Percentiles rank a stretch among this genome's conserved stretches.
Evolutionary conservation across 2,888 invertebrate species (phyloP).

Genomic region (Candidula unifasciata): DNA sequence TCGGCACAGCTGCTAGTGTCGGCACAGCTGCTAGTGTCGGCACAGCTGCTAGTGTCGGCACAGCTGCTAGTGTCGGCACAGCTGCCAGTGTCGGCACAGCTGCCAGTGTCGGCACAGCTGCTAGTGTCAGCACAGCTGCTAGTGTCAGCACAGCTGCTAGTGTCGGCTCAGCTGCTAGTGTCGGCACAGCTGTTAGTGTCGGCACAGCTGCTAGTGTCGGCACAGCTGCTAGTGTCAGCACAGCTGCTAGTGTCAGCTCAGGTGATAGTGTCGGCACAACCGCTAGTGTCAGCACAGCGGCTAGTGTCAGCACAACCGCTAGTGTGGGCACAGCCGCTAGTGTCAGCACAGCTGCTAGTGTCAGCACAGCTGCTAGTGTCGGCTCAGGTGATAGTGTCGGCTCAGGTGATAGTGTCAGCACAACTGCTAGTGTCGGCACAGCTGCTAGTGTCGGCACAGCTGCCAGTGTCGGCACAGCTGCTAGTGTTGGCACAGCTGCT

Average conservation of each 20-base stretch:
- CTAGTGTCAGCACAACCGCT: too few relatives aligned
- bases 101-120: neutral
- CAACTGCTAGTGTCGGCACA: slow-evolving; percentile 17
- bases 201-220: slow-evolving; percentile 39
- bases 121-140: too few relatives aligned
- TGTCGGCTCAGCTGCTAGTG: neutral
- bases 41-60: slow-evolving; percentile 27
- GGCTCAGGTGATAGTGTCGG: slow-evolving; percentile 37
- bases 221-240: slow-evolving; percentile 15
- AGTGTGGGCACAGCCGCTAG: too few relatives aligned
- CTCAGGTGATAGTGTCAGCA: too few relatives aligned
- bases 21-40: neutral
- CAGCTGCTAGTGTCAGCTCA: slow-evolving; percentile 25
- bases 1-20: neutral
- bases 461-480: too few relatives aligned
- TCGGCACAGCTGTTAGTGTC: neutral
- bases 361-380: neutral
- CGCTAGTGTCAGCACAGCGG: slow-evolving; percentile 30
- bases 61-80: too few relatives aligned
- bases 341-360: slow-evolving; percentile 42
- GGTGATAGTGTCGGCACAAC: too few relatives aligned
- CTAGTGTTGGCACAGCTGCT: slow-evolving; percentile 29
- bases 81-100: slow-evolving; percentile 20
- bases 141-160: slow-evolving; percentile 38
- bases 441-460: slow-evolving; percentile 16